Percentiles rank a stretch among this genome's conserved stretches.
Evolutionary conservation across 2,888 invertebrate species (phyloP).

Genomic region (Ditylenchus weischeri): DNA sequence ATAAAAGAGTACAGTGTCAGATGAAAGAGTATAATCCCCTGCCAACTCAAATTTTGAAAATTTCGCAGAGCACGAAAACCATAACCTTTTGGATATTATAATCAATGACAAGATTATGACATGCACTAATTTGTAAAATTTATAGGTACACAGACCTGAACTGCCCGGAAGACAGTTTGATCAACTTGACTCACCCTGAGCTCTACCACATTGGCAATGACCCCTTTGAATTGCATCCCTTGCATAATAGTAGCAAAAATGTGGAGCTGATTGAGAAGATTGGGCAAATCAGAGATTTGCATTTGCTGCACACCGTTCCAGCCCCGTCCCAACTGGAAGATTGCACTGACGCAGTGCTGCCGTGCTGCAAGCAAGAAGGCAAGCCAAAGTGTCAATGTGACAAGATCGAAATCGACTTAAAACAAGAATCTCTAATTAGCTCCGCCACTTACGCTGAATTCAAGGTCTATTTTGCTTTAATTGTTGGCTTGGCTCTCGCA

Average conservation of each 20-base stretch:
- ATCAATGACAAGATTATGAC: no score
- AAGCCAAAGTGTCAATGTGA: conserved; percentile 1
- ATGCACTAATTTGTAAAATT: no score
- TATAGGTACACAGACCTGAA: conserved; percentile 54
- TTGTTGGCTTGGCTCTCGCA: no score
- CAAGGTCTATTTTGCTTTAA: no score
- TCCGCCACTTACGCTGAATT: no score
- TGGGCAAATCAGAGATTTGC: not conserved
- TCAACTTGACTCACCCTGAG: conserved; percentile 60
- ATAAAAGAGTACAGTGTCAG: no score
- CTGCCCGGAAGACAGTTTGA: conserved; percentile 53
- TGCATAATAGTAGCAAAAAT: conserved; percentile 29
- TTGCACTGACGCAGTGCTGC: not conserved
- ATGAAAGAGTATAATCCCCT: not conserved
- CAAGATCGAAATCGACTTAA: not conserved
- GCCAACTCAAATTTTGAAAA: conserved; percentile 6
- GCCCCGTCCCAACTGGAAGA: not conserved
- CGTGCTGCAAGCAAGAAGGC: not conserved
- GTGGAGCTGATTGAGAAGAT: not conserved
- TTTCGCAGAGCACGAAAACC: no score
- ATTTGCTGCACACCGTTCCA: not conserved
- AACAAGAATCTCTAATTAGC: no score
- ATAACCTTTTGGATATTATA: no score
- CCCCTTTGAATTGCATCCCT: conserved; percentile 60
- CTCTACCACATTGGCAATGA: conserved; percentile 62